These are phyloP conservation scores for Mastacembelus armatus DNA, from an alignment of 2,797 vertebrate species.

Conservation along the genomic window DNA sequence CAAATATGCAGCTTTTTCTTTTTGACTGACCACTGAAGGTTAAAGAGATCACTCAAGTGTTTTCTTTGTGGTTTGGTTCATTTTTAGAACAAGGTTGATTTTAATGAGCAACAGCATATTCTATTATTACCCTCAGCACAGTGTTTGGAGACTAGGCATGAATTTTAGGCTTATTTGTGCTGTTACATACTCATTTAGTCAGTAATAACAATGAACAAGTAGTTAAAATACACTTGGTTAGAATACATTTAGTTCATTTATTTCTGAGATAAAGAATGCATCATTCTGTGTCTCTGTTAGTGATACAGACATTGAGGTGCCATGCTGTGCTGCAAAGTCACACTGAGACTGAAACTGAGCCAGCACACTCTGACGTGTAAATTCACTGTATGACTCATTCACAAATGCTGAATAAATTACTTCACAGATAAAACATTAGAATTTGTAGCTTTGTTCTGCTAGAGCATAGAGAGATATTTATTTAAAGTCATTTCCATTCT, in stretches of 20 bases:
- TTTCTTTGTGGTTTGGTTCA: not conserved
- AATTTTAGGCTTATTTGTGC: no score
- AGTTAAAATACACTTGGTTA: no score
- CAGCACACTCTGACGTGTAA: slow-evolving; percentile 4
- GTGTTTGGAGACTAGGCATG: not conserved
- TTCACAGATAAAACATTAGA: not conserved
- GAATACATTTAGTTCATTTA: no score
- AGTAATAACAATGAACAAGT: no score
- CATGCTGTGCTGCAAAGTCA: slow-evolving; percentile 1
- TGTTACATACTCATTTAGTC: no score
- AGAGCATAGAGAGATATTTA: no score
- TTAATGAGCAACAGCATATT: not conserved
- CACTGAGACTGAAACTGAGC: slow-evolving; percentile 5
- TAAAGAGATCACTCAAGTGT: not conserved
- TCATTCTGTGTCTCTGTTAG: not conserved
- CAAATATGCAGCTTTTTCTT: not conserved
- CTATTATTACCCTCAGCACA: not conserved
- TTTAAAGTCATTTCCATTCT: not conserved
- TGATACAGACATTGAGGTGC: not conserved
- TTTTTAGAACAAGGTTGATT: not conserved
- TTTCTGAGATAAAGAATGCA: not conserved
- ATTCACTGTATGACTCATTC: slow-evolving; percentile 6
- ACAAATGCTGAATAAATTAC: not conserved
- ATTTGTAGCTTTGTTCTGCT: not conserved
- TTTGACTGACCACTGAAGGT: not conserved